These are phyloP conservation scores for Motacilla alba DNA, from an alignment of 2,113 vertebrate species.

Conservation along the genomic window DNA sequence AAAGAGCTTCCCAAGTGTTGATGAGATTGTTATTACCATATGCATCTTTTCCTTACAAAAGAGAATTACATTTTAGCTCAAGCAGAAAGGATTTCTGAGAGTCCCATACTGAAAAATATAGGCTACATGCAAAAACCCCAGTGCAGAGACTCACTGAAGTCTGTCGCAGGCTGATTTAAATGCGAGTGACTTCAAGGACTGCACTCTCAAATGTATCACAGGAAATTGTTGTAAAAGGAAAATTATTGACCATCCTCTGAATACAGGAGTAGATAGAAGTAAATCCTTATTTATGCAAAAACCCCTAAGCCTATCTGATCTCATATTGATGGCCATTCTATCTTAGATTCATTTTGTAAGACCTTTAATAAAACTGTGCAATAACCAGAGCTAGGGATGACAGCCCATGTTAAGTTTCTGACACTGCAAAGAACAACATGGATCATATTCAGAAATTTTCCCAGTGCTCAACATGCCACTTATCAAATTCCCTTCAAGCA, in stretches of 20 bases:
- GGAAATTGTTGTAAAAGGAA: not conserved
- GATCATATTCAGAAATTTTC: not conserved
- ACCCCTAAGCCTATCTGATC: not conserved
- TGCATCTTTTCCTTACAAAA: not conserved
- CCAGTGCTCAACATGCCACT: not conserved
- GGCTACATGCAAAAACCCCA: not conserved
- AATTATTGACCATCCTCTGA: not conserved
- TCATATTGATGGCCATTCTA: not conserved
- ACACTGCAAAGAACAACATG: not conserved
- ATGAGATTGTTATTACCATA: not conserved
- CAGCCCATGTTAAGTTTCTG: not conserved
- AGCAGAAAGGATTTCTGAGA: not conserved
- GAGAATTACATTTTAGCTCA: not conserved
- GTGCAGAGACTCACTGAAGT: not conserved
- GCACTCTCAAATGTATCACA: not conserved
- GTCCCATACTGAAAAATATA: not conserved
- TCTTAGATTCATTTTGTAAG: not conserved
- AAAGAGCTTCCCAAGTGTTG: not conserved
- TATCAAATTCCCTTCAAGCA: conserved; percentile 42
- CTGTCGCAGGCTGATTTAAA: not conserved
- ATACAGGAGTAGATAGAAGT: not conserved
- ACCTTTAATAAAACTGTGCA: not conserved
- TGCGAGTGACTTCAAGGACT: not conserved
- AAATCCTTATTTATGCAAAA: not conserved
- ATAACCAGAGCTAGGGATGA: not conserved